Base-by-base conservation (phyloP, 2,113 vertebrate genomes). In the Pachypanchax playfairii region DNA sequence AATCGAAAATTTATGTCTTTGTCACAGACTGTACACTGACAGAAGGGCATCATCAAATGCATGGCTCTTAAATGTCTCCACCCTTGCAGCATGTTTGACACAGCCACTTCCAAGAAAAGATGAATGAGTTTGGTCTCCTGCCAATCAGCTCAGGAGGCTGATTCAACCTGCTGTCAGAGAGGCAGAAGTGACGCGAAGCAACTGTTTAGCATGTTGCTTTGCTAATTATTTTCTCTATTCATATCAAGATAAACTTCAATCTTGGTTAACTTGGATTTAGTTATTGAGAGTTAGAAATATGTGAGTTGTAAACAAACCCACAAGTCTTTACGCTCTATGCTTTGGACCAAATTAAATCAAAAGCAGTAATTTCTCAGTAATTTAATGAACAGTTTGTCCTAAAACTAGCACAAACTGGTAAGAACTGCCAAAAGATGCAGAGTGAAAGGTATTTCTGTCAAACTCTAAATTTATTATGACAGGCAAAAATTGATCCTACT, bases 81-180 rank as follows among this genome's bases (percentile, higher is more conserved):
- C 39, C 66, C 38, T 28, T 33, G n/a, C 21, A 14, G 38, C 50
- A 43, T 41, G 31, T 42, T 29, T 56, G 51, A 52, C 14, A 18
- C 6, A 26, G n/a, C 44, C 8, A 25, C 7, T 29, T 47, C 13
- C 35, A 17, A 57, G 31, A 21, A n/a, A 29, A 43, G n/a, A 42
- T 42, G 13, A 11, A 54, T 18, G 28, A 53, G 50, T 26, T 3
- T 44, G 6, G n/a, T 49, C 28, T 57, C 56, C 47, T 57, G 51
- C 52, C 62, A 56, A 26, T 50, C 25, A 15, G 46, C 38, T 21
- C 22, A 43, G 44, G 35, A 21, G 15, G 31, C 5, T 39, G 35
- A 39, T 55, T 39, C 22, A 25, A 15, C n/a, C 20, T 36, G 18
- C 49, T 31, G 31, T 26, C 20, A 20, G 22, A 33, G 20, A 20